Evolutionary conservation across 2,888 invertebrate genomes (phyloP).

Genomic region (Scotopteryx bipunctaria): DNA sequence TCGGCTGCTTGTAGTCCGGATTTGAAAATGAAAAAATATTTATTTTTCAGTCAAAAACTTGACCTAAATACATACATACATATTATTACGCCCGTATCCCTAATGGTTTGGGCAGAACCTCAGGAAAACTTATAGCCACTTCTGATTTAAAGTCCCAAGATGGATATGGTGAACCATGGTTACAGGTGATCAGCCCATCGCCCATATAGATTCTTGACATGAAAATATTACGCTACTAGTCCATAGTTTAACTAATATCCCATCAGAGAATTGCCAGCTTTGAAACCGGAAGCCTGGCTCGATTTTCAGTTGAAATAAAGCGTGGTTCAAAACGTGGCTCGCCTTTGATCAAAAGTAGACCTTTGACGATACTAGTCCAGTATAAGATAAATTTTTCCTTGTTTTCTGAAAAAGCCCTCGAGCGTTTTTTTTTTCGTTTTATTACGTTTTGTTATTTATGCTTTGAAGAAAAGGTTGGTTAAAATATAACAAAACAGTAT

Average conservation of each 20-base stretch:
- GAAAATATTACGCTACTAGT: too few relatives aligned
- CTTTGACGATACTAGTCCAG: conserved; percentile 30
- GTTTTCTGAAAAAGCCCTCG: conserved; percentile 10
- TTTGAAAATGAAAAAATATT: too few relatives aligned
- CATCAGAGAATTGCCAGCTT: conserved; percentile 16
- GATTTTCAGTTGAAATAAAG: conserved; percentile 31
- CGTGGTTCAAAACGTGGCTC: conserved; percentile 24
- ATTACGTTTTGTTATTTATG: not conserved
- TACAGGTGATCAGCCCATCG: too few relatives aligned
- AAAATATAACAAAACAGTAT: not conserved
- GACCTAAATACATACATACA: too few relatives aligned
- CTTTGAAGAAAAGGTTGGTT: not conserved
- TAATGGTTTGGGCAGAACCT: too few relatives aligned
- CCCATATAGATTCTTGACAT: too few relatives aligned
- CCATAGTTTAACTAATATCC: conserved; percentile 5
- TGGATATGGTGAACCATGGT: too few relatives aligned
- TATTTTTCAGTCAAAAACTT: too few relatives aligned
- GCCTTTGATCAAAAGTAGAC: conserved; percentile 32
- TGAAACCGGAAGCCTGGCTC: conserved; percentile 18
- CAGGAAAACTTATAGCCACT: too few relatives aligned
- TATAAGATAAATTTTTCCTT: conserved; percentile 19
- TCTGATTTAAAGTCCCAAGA: too few relatives aligned
- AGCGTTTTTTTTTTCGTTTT: conserved; percentile 9
- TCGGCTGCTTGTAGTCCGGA: too few relatives aligned
- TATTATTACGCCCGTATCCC: too few relatives aligned